Conservation (phyloP, 2,888 invertebrate genomes). For the Cenopis cana region DNA sequence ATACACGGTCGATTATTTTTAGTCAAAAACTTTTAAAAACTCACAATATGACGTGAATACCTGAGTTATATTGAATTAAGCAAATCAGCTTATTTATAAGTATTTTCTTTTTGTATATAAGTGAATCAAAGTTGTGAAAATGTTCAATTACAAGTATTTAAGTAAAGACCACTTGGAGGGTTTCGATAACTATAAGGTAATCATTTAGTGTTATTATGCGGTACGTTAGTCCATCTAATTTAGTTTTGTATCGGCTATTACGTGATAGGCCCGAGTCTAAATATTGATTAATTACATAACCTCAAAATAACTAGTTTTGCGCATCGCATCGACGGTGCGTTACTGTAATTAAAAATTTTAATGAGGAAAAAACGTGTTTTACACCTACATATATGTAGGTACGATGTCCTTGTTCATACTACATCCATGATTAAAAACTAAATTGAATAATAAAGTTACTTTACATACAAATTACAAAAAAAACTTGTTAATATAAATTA, state of each 20-base stretch:
- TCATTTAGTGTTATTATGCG: slow-evolving; percentile 23
- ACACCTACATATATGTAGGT: neutral
- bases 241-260: neutral
- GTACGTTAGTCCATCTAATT: neutral
- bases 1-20: neutral
- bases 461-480: neutral
- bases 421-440: neutral
- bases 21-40: neutral
- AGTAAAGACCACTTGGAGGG: slow-evolving; percentile 93
- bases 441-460: neutral
- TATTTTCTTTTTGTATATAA: slow-evolving; percentile 35
- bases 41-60: slow-evolving; percentile 26
- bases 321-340: slow-evolving; percentile 6
- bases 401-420: neutral
- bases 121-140: slow-evolving; percentile 59
- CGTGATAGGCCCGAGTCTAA: slow-evolving; percentile 1
- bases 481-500: neutral
- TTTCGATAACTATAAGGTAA: slow-evolving; percentile 97
- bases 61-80: slow-evolving; percentile 15
- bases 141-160: slow-evolving; percentile 91
- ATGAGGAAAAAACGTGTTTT: slow-evolving; percentile 23
- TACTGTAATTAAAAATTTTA: slow-evolving; percentile 11
- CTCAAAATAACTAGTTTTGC: slow-evolving; percentile 50
- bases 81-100: slow-evolving; percentile 24
- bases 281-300: slow-evolving; percentile 53